Percentiles rank a stretch among this genome's conserved stretches.
Conservation (phyloP, 2,797 vertebrate genomes). For the Chloroceryle amazona region DNA sequence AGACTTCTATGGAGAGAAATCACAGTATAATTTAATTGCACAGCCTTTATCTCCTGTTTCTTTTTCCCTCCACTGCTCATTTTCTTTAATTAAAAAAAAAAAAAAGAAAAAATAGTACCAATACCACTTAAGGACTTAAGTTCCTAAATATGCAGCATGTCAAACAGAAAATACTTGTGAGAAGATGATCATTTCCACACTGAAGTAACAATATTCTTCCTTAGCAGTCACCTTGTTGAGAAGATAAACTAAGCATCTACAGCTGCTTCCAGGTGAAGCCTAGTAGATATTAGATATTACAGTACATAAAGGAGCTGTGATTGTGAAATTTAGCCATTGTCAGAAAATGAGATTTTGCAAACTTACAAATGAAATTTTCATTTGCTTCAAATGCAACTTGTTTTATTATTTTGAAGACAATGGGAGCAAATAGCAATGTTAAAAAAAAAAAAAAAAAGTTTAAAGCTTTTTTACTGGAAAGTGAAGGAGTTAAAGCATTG, state of each 20-base stretch:
- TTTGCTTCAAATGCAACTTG: not conserved
- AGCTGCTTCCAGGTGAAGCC: not conserved
- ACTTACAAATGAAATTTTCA: not conserved
- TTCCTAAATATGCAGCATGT: not conserved
- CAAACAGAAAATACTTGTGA: not conserved
- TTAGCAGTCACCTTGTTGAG: not conserved
- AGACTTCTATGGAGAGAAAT: not conserved
- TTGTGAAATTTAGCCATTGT: not conserved
- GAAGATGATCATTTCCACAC: not conserved
- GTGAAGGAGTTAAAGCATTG: not conserved
- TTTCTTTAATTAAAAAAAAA: not conserved
- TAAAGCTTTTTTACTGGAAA: not conserved
- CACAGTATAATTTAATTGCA: not conserved
- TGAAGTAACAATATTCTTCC: not conserved
- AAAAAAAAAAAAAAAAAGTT: not conserved
- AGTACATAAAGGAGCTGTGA: not conserved
- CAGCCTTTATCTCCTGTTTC: not conserved
- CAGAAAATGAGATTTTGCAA: not conserved
- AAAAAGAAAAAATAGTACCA: not conserved
- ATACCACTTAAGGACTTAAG: not conserved
- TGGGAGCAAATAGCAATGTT: not conserved
- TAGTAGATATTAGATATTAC: not conserved
- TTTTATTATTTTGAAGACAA: not conserved
- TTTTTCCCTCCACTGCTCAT: not conserved
- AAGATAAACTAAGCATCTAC: not conserved